Base-by-base conservation (phyloP, 2,113 vertebrate genomes). In the Tyto alba region DNA sequence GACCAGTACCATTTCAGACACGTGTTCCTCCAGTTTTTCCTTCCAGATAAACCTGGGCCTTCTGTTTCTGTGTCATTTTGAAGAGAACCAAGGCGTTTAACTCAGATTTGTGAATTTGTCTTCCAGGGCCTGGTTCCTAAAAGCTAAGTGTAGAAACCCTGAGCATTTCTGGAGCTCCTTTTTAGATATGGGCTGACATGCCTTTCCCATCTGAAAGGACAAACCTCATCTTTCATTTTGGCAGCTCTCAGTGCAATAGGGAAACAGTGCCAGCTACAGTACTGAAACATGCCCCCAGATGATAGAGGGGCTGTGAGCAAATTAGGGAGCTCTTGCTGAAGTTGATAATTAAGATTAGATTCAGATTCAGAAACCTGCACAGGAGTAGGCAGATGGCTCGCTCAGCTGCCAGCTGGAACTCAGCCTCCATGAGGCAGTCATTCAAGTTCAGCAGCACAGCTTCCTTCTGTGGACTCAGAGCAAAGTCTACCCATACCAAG, bases 331-430 rank as follows among this genome's bases (percentile, higher is more conserved):
- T 96, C 87, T 97, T 19, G 68, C 89, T 95, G 81, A 93, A 97
- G 91, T 89, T 95, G 91, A 87, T 95, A 94, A 96, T 96, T 95
- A 95, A 96, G 96, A 97, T 92, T 80, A 96, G 92, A 93, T 95
- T 92, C 95, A 92, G 89, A 93, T n/a, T 91, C 89, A 91, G 92
- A 95, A 96, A 91, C 83, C 89, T 91, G 77, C 92, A 92, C 77
- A 91, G 87, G 77, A 95, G 81, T 76, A 94, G 75, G 92, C 95
- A 97, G 95, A 96, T 96, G 95, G 96, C 59, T 95, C 2, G 1
- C 62, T 92, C 89, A 88, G 71, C 53, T 95, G 96, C 93, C 96
- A 97, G 96, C 95, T 97, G 95, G 96, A 97, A 88, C 52, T 77
- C 67, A 76, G 91, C 91, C 89, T 93, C 94, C 62, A 62, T 18